These are phyloP conservation scores for Gymnocephalus cernua DNA, from an alignment of 2,113 vertebrate species.

Conservation along the genomic window DNA sequence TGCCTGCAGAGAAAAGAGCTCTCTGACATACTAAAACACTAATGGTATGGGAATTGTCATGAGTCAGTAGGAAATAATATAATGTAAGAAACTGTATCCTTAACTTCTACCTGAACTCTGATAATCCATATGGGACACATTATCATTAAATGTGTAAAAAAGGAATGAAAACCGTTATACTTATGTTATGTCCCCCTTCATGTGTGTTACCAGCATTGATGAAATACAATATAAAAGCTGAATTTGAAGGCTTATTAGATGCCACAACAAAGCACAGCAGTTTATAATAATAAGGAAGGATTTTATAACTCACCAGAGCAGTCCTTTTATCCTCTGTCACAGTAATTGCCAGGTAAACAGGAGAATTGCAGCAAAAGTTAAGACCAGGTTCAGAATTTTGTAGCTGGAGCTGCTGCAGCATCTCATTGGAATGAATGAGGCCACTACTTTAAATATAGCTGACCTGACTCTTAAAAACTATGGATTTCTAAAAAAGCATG, in stretches of 20 bases:
- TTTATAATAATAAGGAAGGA: neutral
- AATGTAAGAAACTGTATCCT: neutral
- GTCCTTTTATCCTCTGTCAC: neutral
- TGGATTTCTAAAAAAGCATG: neutral
- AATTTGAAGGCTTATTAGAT: neutral
- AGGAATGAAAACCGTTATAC: neutral
- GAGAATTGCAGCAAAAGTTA: neutral
- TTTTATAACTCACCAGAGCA: neutral
- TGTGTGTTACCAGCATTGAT: neutral
- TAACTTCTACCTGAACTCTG: conserved; percentile 6
- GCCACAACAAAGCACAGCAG: neutral
- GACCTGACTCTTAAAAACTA: no score
- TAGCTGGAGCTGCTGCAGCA: neutral
- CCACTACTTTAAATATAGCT: neutral
- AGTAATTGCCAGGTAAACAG: neutral
- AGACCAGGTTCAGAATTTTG: neutral
- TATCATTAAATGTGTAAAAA: neutral
- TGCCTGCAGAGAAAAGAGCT: conserved; percentile 52
- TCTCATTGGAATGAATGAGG: neutral
- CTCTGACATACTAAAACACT: conserved; percentile 38
- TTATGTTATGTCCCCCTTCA: neutral
- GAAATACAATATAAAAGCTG: neutral
- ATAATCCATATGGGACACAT: neutral
- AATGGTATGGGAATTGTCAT: conserved; percentile 48
- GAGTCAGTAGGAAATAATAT: conserved; percentile 32